These are phyloP conservation scores for Prionailurus viverrinus DNA, from an alignment of 2,113 vertebrate genomes.

Conservation along the genomic window DNA sequence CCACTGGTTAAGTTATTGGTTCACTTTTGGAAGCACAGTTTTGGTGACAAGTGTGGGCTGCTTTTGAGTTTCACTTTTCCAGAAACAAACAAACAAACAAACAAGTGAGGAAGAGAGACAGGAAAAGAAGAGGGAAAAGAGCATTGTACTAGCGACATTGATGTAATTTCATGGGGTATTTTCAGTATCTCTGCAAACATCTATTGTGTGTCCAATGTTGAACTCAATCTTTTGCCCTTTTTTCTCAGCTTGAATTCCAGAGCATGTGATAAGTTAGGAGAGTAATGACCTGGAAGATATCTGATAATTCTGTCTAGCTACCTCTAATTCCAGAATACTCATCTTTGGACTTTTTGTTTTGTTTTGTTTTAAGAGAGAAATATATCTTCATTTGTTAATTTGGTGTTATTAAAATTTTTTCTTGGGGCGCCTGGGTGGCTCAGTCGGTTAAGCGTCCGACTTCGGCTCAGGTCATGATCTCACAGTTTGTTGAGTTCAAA, in stretches of 20 bases:
- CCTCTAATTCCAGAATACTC: neutral
- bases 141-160: neutral
- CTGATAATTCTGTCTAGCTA: neutral
- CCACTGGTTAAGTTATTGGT: neutral
- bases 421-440: too few relatives aligned
- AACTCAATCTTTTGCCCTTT: neutral
- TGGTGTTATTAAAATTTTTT: neutral
- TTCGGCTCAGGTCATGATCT: too few relatives aligned
- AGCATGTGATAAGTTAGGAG: neutral
- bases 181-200: neutral
- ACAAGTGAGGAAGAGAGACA: neutral
- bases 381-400: neutral
- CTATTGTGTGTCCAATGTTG: neutral
- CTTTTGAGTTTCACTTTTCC: neutral
- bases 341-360: neutral
- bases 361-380: neutral
- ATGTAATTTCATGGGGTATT: neutral
- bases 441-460: too few relatives aligned
- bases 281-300: neutral
- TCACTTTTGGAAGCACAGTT: neutral
- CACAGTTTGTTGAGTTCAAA: too few relatives aligned
- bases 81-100: neutral
- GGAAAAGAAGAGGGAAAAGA: fast-evolving
- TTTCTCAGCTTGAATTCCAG: neutral
- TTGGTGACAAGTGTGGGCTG: neutral